A percentile compares a stretch with the other conserved stretches of the same genome.
phyloP scores from a whole-genome alignment of 2,797 vertebrate species.

The Phoebastria nigripes region DNA sequence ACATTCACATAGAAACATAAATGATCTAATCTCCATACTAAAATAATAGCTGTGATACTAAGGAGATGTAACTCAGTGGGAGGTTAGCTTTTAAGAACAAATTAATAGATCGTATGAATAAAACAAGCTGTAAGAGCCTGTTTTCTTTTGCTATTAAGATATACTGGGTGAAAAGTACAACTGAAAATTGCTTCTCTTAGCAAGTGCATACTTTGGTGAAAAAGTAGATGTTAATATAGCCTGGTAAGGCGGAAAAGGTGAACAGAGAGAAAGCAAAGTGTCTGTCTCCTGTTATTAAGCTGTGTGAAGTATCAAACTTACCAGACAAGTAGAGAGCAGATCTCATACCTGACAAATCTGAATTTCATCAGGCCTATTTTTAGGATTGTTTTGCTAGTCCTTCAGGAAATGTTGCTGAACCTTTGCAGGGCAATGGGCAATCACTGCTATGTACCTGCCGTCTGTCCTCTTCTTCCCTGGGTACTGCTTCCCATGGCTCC shows the following conservation, averaged over 20 bases:
- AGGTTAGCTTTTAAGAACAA: not conserved
- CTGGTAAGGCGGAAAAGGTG: not conserved
- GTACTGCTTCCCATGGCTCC: not conserved
- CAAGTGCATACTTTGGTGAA: not conserved
- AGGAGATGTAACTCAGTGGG: not conserved
- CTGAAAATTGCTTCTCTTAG: not conserved
- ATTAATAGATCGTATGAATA: not conserved
- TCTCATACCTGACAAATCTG: not conserved
- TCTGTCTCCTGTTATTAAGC: not conserved
- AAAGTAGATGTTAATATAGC: not conserved
- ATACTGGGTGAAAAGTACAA: not conserved
- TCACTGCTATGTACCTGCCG: rapidly evolving
- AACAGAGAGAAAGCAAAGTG: rapidly evolving
- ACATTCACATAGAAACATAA: rapidly evolving
- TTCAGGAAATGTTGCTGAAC: not conserved
- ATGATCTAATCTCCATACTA: not conserved
- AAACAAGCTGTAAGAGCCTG: not conserved
- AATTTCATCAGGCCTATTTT: rapidly evolving
- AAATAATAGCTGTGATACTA: not conserved
- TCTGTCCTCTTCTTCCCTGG: not conserved
- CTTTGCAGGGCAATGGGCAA: too few species aligned
- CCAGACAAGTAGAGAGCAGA: not conserved
- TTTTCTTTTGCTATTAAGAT: not conserved
- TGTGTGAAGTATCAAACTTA: rapidly evolving
- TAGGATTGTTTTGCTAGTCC: not conserved